Conservation (phyloP, 2,888 invertebrate genomes). For the Melipona bicolor region DNA sequence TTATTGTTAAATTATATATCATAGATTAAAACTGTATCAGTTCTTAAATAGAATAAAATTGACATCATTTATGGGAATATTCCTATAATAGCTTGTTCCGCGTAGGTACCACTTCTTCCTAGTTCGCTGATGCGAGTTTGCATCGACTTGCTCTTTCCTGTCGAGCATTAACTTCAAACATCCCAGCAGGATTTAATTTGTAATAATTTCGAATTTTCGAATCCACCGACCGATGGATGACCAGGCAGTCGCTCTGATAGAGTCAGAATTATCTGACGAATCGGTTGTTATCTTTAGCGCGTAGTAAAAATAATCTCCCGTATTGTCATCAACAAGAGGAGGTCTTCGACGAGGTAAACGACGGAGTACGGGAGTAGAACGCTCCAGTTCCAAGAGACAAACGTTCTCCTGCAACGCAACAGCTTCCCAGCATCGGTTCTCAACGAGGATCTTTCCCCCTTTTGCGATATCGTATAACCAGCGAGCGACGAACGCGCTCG, state of each 20-base stretch:
- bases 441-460: slow-evolving; percentile 49
- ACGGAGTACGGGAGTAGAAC: slow-evolving; percentile 3
- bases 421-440: slow-evolving; percentile 40
- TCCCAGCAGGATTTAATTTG: background rate
- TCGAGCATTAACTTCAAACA: background rate
- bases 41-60: too few species aligned
- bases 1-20: too few species aligned
- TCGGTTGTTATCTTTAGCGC: slow-evolving; percentile 10
- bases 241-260: background rate
- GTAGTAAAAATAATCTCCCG: slow-evolving; percentile 36
- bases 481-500: slow-evolving; percentile 20
- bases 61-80: too few species aligned
- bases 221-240: too few species aligned
- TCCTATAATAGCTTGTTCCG: background rate
- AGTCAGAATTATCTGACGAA: background rate
- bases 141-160: background rate
- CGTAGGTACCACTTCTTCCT: background rate
- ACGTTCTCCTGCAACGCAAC: slow-evolving; percentile 45
- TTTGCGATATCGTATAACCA: slow-evolving; percentile 59
- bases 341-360: slow-evolving; percentile 15
- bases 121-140: slow-evolving; percentile 16
- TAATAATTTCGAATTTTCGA: background rate
- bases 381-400: slow-evolving; percentile 48
- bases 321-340: slow-evolving; percentile 19
- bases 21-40: too few species aligned